Conservation (phyloP, 2,888 invertebrate species). For the Drosophila eohydei region DNA sequence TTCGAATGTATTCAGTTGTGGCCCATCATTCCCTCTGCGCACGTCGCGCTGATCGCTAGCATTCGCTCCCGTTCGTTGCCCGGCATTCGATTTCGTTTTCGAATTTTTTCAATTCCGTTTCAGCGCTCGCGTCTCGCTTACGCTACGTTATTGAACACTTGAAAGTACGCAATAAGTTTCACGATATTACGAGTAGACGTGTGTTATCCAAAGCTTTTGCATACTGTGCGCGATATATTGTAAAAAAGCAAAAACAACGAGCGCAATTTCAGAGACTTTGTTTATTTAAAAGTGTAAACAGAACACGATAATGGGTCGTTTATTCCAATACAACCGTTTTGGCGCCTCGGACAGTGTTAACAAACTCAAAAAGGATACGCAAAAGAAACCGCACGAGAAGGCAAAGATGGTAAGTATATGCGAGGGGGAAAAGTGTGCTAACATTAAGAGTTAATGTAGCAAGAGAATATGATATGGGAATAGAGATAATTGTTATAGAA, state of each 20-base stretch:
- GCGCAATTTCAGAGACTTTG: conserved; percentile 34
- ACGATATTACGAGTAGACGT: conserved; percentile 46
- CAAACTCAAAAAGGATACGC: conserved; percentile 73
- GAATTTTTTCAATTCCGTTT: conserved; percentile 14
- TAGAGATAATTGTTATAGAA: neutral
- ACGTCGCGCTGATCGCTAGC: conserved; percentile 82
- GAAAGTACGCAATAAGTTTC: conserved; percentile 55
- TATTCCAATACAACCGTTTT: conserved; percentile 83
- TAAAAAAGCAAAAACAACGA: conserved; percentile 21
- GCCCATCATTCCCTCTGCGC: conserved; percentile 83
- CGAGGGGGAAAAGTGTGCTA: neutral
- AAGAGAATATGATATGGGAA: neutral
- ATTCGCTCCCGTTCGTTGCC: conserved; percentile 42
- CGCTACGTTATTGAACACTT: conserved; percentile 47
- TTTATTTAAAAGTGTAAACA: conserved; percentile 65
- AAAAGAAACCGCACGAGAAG: conserved; percentile 56
- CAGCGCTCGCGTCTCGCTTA: conserved; percentile 5
- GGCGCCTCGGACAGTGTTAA: conserved; percentile 67
- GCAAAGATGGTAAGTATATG: conserved; percentile 68
- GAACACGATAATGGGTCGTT: conserved; percentile 77
- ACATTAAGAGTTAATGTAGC: neutral
- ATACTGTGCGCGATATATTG: conserved; percentile 35
- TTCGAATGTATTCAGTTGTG: conserved; percentile 69
- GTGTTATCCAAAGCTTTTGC: conserved; percentile 22
- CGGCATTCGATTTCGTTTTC: conserved; percentile 18